A percentile compares a stretch with the other conserved stretches of the same genome.
Conservation (phyloP, 1,140 invertebrate species). For the Alviniconcha marisindica region DNA sequence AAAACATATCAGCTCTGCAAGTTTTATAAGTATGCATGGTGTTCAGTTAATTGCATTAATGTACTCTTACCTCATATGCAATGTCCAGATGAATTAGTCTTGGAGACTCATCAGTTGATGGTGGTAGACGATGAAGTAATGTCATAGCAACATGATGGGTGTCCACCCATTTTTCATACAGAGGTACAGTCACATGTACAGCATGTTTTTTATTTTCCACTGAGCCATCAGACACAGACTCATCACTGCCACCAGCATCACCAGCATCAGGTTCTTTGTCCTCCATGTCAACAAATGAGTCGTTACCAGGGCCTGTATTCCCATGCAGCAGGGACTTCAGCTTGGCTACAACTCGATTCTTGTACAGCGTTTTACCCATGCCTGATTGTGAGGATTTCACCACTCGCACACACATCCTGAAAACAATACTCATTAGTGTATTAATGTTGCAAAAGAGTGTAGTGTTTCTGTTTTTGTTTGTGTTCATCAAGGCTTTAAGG, state of each 20-base stretch:
- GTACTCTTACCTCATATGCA: conserved; percentile 67
- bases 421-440: neutral
- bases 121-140: conserved; percentile 49
- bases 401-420: conserved; percentile 54
- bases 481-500: too few relatives aligned
- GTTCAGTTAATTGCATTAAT: too few relatives aligned
- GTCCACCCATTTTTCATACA: conserved; percentile 59
- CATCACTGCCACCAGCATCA: too few relatives aligned
- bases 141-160: conserved; percentile 45
- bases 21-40: too few relatives aligned
- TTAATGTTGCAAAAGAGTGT: neutral
- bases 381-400: conserved; percentile 68
- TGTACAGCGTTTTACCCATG: conserved; percentile 67
- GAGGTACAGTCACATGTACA: conserved; percentile 49
- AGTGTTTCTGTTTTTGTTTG: too few relatives aligned
- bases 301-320: too few relatives aligned
- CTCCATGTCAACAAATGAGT: neutral
- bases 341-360: conserved; percentile 52
- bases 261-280: neutral
- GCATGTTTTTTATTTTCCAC: too few relatives aligned
- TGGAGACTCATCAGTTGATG: conserved; percentile 40
- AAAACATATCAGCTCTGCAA: too few relatives aligned
- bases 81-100: conserved; percentile 69
- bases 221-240: too few relatives aligned
- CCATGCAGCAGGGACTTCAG: conserved; percentile 24